Evolutionary conservation across 2,797 vertebrate species (phyloP).

Genomic region (Catharus ustulatus): DNA sequence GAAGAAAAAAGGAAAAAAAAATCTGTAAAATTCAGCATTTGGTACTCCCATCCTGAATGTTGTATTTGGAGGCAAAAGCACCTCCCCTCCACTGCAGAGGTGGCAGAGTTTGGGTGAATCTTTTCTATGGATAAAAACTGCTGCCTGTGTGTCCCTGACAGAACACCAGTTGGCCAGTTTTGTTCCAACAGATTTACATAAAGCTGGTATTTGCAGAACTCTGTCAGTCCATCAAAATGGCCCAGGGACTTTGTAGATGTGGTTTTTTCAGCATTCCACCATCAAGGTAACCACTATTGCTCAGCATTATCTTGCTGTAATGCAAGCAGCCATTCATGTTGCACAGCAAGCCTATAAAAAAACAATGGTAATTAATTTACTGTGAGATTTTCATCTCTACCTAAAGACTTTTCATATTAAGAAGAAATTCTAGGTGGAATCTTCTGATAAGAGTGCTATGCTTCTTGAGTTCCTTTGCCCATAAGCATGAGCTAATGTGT

Average conservation of each 20-base stretch:
- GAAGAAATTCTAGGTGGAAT: not conserved
- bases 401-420: not conserved
- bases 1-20: not conserved
- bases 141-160: not conserved
- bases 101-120: not conserved
- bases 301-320: not conserved
- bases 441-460: not conserved
- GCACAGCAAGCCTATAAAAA: not conserved
- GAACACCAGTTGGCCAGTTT: not conserved
- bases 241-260: rapidly evolving
- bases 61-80: not conserved
- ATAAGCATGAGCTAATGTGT: not conserved
- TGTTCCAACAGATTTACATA: not conserved
- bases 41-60: rapidly evolving
- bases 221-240: not conserved
- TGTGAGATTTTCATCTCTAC: not conserved
- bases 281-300: not conserved
- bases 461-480: not conserved
- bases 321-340: not conserved
- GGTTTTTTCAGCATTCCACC: not conserved
- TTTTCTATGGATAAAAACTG: not conserved
- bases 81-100: not conserved
- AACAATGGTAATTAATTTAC: not conserved
- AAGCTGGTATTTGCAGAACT: not conserved
- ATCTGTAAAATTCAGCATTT: not conserved